Percentiles rank a stretch among this genome's conserved stretches.
phyloP scores from a whole-genome alignment of 1,140 invertebrate genomes.

The Caenorhabditis tropicalis region DNA sequence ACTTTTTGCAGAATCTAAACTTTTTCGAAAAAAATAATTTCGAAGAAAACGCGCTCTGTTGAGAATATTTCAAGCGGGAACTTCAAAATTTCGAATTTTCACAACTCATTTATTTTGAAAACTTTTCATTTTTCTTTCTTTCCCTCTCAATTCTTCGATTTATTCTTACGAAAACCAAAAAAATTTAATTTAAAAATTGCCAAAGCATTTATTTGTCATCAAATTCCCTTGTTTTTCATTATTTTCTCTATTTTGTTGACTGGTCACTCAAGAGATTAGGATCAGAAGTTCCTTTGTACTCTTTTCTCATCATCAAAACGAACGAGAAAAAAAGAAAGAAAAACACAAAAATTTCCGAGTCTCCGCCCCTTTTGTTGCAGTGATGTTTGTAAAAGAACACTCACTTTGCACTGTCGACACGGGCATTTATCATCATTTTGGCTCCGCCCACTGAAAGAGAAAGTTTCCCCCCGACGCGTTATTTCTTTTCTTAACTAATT shows the following conservation, averaged over 20 bases:
- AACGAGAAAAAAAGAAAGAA: no score
- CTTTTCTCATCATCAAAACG: no score
- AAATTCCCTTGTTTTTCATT: background rate
- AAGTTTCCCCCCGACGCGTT: background rate
- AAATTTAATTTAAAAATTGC: no score
- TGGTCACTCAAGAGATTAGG: background rate
- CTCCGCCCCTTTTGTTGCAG: background rate
- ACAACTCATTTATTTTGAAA: no score
- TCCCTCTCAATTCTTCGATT: no score
- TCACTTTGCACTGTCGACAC: background rate
- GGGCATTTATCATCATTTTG: background rate
- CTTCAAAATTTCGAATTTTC: no score
- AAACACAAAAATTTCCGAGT: background rate
- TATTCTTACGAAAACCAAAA: no score
- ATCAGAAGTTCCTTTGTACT: background rate
- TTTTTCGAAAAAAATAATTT: no score
- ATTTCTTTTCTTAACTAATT: background rate
- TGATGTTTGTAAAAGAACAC: background rate
- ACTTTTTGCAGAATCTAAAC: background rate
- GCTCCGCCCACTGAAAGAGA: background rate
- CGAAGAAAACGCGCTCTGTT: no score
- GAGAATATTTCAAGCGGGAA: no score
- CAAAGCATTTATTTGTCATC: background rate
- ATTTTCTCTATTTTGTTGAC: background rate
- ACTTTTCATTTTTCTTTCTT: no score